A percentile compares a stretch with the other conserved stretches of the same genome.
These are phyloP conservation scores for Fabriciana adippe DNA, from an alignment of 2,888 invertebrate species.

Conservation along the genomic window DNA sequence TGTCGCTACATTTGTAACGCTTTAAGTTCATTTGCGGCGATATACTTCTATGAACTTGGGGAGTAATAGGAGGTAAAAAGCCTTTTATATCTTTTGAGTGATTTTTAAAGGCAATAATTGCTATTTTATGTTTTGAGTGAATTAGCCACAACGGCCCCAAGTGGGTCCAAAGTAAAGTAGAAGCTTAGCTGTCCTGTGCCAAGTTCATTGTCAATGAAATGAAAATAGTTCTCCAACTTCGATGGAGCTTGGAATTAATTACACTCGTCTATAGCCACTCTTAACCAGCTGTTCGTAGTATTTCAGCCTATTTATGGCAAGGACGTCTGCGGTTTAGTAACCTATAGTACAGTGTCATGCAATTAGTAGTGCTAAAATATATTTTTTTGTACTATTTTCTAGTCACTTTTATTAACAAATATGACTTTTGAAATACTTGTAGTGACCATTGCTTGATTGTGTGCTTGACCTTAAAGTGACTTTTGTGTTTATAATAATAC, in stretches of 20 bases:
- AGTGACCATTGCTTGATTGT: too few species aligned
- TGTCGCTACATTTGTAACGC: slow-evolving; percentile 16
- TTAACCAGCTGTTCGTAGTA: slow-evolving; percentile 20
- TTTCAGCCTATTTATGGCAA: background rate
- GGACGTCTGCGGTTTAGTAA: background rate
- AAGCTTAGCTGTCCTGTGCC: slow-evolving; percentile 17
- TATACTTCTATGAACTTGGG: background rate
- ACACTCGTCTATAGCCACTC: slow-evolving; percentile 65
- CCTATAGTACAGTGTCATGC: too few species aligned
- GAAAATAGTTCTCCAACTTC: slow-evolving; percentile 23
- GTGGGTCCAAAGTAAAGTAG: background rate
- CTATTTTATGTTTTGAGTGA: background rate
- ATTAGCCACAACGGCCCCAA: background rate
- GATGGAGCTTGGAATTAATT: slow-evolving; percentile 63
- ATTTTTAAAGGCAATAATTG: too few species aligned
- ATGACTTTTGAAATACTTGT: too few species aligned
- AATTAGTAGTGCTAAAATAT: too few species aligned
- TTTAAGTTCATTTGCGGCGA: background rate
- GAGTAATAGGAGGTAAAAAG: background rate
- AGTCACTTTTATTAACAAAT: too few species aligned
- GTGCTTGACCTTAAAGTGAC: too few species aligned
- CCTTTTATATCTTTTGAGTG: too few species aligned
- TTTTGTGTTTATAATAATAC: too few species aligned
- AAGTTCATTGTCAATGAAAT: slow-evolving; percentile 26
- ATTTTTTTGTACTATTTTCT: too few species aligned